Evolutionary conservation across 2,113 vertebrate genomes (phyloP).

Genomic region (Cyprinodon variegatus): DNA sequence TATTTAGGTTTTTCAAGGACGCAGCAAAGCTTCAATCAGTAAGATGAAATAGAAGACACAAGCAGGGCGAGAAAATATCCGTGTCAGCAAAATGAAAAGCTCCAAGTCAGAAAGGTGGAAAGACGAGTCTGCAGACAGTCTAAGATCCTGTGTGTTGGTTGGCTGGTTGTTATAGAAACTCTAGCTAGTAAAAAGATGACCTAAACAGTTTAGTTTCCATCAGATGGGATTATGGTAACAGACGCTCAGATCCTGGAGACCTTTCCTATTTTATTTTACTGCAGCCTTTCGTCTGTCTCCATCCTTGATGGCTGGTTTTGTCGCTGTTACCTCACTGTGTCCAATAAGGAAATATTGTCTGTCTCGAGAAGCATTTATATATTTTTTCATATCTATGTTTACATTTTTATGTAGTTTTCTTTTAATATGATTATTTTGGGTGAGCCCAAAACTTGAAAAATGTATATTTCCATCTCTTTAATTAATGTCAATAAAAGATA

Average conservation of each 20-base stretch:
- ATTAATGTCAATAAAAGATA: background rate
- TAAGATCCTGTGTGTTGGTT: constrained; percentile 19
- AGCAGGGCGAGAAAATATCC: background rate
- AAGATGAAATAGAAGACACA: background rate
- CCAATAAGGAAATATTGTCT: background rate
- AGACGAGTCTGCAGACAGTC: constrained; percentile 20
- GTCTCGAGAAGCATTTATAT: background rate
- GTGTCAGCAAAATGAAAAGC: constrained; percentile 2
- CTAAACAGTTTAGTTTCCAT: background rate
- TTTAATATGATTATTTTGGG: background rate
- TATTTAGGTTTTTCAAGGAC: background rate
- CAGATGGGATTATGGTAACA: background rate
- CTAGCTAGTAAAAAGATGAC: background rate
- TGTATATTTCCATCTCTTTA: background rate
- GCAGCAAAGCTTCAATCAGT: background rate
- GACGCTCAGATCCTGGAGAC: background rate
- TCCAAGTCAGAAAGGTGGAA: constrained; percentile 36
- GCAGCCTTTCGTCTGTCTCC: too few relatives aligned
- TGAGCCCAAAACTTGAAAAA: background rate
- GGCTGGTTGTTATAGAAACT: constrained; percentile 22
- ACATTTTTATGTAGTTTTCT: background rate
- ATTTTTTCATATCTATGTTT: background rate
- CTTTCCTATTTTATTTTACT: background rate
- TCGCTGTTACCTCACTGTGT: background rate
- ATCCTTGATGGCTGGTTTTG: background rate